Percentiles rank a stretch among this genome's conserved stretches.
Conservation (phyloP, 1,140 invertebrate genomes). For the Ditylenchus dipsaci region DNA sequence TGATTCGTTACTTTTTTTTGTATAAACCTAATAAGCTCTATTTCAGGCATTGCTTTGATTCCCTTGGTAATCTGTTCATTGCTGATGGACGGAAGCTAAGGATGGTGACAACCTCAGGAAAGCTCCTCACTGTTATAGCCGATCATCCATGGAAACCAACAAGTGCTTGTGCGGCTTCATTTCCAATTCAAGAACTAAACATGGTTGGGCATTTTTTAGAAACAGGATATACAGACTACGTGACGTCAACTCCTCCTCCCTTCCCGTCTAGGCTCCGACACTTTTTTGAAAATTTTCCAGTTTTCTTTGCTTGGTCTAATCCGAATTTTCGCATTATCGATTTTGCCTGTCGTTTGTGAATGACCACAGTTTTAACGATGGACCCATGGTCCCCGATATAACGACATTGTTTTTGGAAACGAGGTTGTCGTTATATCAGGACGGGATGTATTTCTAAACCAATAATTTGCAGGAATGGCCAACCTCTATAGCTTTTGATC, state of each 20-base stretch:
- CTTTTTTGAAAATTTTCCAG: no score
- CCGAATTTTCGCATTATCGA: no score
- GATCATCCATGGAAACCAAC: slow-evolving; percentile 5
- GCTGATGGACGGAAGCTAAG: slow-evolving; percentile 9
- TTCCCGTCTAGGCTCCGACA: no score
- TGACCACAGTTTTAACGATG: no score
- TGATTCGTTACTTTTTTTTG: neutral
- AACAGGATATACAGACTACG: no score
- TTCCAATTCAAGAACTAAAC: slow-evolving; percentile 1
- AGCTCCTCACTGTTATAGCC: slow-evolving; percentile 1
- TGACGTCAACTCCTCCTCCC: no score
- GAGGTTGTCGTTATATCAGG: no score
- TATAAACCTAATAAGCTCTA: neutral
- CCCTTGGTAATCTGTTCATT: slow-evolving; percentile 10
- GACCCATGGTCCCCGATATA: no score
- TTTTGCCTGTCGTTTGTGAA: no score
- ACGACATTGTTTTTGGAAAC: no score
- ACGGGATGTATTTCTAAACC: neutral
- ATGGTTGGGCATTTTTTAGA: slow-evolving; percentile 4
- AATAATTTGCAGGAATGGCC: slow-evolving; percentile 11
- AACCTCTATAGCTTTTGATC: slow-evolving; percentile 5
- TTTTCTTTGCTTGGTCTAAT: no score
- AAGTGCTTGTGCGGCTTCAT: neutral
- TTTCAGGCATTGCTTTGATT: slow-evolving; percentile 11
- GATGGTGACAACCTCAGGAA: neutral